Base-by-base conservation (phyloP, 2,113 vertebrate species). In the Ciconia stormi region DNA sequence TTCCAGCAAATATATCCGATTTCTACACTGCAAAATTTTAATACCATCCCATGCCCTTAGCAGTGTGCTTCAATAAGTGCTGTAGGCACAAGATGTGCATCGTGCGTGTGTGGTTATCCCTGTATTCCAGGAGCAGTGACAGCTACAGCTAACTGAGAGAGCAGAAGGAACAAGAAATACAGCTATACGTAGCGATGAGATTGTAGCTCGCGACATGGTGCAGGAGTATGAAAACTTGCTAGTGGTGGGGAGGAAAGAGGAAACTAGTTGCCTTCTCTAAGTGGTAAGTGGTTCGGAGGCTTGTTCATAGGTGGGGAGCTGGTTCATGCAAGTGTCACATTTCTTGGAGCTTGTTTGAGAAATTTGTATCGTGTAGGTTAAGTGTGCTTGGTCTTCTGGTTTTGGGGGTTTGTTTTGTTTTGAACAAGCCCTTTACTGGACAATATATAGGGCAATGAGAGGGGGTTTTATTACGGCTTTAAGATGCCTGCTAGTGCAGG, bases 61-160 rank as follows among this genome's bases (percentile, higher is more conserved):
- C 10, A 32, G 16, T 4, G 20, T 1, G 8, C 49, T 22, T 20
- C 2, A 40, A 0, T 9, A 11, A 36, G 17, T 15, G 38, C 0
- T 21, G 29, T 16, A 19, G 67, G 34, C 20, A 27, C 2, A 10
- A 40, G 47, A 9, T 0, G 0, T 0, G 13, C 1, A 0, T 16
- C 4, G 5, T 66, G 25, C 1, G 0, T 6, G 5, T 15, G 42
- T 32, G 55, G 16, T 32, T 23, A 7, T 21, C 42, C 17, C 47
- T 44, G 4, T n/a, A 3, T 27, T 32, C 61, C 47, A 15, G n/a
- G 26, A 21, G 5, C 21, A 9, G 13, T 22, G 30, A n/a, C 26
- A n/a, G 46, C 52, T 63, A 30, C 58, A 16, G n/a, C 29, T 36
- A 46, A 25, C 7, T 2, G 11, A 44, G 36, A 19, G 18, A 25